Evolutionary conservation across 2,888 invertebrate genomes (phyloP).

Genomic region (Leucophora obtusa): DNA sequence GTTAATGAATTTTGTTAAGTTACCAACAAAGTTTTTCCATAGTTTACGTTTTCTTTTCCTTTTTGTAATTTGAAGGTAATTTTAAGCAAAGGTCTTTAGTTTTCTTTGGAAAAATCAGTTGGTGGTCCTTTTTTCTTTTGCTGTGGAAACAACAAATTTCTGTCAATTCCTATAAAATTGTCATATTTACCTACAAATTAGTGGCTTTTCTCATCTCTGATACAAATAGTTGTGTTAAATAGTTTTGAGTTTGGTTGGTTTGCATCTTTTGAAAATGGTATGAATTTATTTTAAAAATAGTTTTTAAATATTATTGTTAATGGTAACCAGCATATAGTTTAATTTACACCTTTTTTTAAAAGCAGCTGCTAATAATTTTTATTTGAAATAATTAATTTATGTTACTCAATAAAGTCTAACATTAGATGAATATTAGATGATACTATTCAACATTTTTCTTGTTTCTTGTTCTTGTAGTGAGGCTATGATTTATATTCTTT

Average conservation of each 20-base stretch:
- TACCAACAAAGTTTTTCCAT: constrained; percentile 35
- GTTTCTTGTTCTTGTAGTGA: no score
- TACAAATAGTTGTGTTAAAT: constrained; percentile 46
- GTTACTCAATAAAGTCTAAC: background rate
- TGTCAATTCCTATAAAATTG: constrained; percentile 20
- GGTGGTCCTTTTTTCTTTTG: constrained; percentile 55
- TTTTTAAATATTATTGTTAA: constrained; percentile 11
- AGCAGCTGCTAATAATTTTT: constrained; percentile 51
- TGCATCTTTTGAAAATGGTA: constrained; percentile 19
- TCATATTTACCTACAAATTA: constrained; percentile 62
- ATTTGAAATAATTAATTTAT: background rate
- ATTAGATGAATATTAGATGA: no score
- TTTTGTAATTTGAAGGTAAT: constrained; percentile 26
- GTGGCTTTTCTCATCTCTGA: constrained; percentile 39
- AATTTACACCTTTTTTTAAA: constrained; percentile 56
- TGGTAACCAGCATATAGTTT: constrained; percentile 46
- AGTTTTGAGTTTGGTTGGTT: constrained; percentile 60
- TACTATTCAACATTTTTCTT: no score
- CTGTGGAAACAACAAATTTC: constrained; percentile 13
- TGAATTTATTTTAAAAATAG: constrained; percentile 23
- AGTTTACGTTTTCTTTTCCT: constrained; percentile 14
- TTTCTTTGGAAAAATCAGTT: constrained; percentile 51
- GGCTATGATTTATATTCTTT: no score
- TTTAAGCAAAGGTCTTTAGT: constrained; percentile 33
- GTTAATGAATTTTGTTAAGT: constrained; percentile 56